Evolutionary conservation across 2,888 invertebrate genomes (phyloP).

Genomic region (Chesias legatella): DNA sequence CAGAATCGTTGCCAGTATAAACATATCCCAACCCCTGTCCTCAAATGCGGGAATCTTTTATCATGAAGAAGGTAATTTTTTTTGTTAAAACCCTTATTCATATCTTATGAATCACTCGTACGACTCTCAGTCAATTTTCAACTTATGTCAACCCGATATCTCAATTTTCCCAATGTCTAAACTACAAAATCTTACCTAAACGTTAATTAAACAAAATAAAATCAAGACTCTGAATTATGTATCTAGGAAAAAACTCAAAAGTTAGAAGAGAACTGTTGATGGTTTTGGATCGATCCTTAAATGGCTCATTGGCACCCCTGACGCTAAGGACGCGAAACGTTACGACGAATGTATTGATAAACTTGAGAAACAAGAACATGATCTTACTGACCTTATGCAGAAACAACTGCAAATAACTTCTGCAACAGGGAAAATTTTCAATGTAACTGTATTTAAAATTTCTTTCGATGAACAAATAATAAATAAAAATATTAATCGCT

Average conservation of each 20-base stretch:
- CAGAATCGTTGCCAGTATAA: constrained; percentile 9
- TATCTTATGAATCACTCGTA: constrained; percentile 25
- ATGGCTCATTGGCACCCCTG: constrained; percentile 37
- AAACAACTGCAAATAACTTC: constrained; percentile 35
- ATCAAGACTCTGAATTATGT: constrained; percentile 22
- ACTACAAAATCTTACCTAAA: constrained; percentile 25
- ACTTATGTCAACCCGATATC: constrained; percentile 10
- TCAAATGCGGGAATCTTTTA: constrained; percentile 25
- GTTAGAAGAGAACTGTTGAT: constrained; percentile 33
- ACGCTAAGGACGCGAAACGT: constrained; percentile 32
- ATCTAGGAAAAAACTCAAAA: constrained; percentile 19
- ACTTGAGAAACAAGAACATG: constrained; percentile 32
- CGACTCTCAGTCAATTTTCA: constrained; percentile 21
- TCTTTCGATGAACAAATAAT: constrained; percentile 28
- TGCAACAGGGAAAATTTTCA: constrained; percentile 30
- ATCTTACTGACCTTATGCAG: constrained; percentile 21
- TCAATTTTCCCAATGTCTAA: constrained; percentile 13
- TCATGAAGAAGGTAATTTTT: constrained; percentile 20
- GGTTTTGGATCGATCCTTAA: constrained; percentile 33
- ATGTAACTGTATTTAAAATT: constrained; percentile 32
- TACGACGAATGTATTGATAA: constrained; percentile 34
- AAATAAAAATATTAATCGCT: constrained; percentile 29
- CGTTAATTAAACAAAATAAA: constrained; percentile 28
- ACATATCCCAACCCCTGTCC: constrained; percentile 16
- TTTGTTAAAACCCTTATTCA: constrained; percentile 26